These are phyloP conservation scores for Zosterops borbonicus DNA, from an alignment of 2,113 vertebrate genomes.

Conservation along the genomic window DNA sequence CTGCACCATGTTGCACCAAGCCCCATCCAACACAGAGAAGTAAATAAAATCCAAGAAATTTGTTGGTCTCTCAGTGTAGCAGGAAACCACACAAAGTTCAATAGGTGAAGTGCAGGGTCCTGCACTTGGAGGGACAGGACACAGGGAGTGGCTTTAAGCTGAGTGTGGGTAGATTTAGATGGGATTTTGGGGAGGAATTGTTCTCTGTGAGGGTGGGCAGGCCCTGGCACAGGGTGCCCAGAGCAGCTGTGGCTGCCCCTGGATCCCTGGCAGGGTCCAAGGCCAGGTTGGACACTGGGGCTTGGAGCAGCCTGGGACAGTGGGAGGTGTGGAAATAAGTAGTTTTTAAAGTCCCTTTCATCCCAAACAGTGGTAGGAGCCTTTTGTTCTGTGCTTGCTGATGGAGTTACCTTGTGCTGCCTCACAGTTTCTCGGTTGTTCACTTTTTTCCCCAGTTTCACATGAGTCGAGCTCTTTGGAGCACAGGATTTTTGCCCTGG, in stretches of 20 bases:
- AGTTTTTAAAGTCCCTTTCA: background rate
- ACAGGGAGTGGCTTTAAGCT: background rate
- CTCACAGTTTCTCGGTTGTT: fast-evolving
- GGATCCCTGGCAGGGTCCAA: background rate
- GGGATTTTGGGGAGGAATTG: background rate
- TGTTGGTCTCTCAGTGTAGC: background rate
- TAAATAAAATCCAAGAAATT: background rate
- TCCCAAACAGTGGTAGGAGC: background rate
- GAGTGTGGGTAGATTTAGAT: no score
- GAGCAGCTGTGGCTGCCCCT: background rate
- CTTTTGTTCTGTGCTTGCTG: background rate
- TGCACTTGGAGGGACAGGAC: background rate
- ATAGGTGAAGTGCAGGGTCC: background rate
- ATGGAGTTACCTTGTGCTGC: background rate
- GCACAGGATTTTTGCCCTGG: background rate
- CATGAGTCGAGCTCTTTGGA: background rate
- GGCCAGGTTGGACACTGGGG: background rate
- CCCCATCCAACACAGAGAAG: background rate
- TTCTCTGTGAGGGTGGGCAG: background rate
- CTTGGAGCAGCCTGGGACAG: background rate
- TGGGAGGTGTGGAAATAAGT: background rate
- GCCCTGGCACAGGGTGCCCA: background rate
- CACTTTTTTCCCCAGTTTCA: background rate
- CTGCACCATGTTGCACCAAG: background rate
- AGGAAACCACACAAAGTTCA: background rate